Percentiles rank a stretch among this genome's conserved stretches.
Evolutionary conservation across 2,113 vertebrate species (phyloP).

Genomic region (Australoheros scitulus): DNA sequence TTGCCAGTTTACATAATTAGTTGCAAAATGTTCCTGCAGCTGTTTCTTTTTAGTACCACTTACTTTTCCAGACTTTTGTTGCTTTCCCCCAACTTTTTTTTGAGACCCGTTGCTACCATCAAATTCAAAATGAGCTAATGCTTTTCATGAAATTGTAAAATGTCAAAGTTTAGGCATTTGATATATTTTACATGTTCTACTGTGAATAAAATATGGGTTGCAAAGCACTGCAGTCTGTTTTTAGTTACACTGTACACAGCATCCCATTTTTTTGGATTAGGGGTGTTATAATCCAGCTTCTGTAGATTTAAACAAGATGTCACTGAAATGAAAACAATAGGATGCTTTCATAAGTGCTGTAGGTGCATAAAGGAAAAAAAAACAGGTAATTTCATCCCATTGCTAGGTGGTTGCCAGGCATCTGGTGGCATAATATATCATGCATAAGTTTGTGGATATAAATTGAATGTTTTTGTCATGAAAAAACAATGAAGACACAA

Average conservation of each 20-base stretch:
- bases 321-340: too few species aligned
- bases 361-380: too few species aligned
- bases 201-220: background rate
- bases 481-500: background rate
- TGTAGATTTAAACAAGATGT: too few species aligned
- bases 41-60: background rate
- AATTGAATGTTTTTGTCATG: background rate
- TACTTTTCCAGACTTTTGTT: background rate
- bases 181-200: background rate
- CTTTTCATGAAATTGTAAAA: background rate
- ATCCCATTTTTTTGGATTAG: background rate
- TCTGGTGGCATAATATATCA: background rate
- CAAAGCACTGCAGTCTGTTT: background rate
- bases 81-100: background rate
- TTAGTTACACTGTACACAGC: background rate
- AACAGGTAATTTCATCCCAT: too few species aligned
- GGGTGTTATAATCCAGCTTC: too few species aligned
- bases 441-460: background rate
- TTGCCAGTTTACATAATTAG: background rate
- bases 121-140: background rate
- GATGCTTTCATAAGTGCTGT: too few species aligned
- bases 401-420: background rate
- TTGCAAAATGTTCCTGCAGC: background rate
- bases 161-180: background rate
- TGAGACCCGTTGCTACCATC: background rate